A percentile compares a stretch with the other conserved stretches of the same genome.
Evolutionary conservation across 2,113 vertebrate species (phyloP).

Genomic region (Muntiacus muntjak): DNA sequence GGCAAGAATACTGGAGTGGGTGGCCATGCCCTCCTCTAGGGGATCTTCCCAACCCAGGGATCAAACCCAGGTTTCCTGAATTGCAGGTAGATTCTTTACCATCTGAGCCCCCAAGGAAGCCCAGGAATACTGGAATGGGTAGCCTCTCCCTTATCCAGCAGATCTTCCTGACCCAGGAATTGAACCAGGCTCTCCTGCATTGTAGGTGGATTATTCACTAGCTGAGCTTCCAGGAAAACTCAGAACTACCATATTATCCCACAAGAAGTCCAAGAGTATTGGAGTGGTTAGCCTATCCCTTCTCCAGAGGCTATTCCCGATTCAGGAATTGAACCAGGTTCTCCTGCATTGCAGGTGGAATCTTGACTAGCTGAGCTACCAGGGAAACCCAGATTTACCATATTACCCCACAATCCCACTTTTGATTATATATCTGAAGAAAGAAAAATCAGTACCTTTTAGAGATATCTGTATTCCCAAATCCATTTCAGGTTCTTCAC

Average conservation of each 20-base stretch:
- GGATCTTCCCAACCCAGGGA: not conserved
- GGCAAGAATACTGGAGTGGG: not conserved
- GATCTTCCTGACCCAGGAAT: not conserved
- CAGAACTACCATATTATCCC: not conserved
- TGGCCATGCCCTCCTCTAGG: not conserved
- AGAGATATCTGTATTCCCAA: not conserved
- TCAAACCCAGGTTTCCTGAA: fast-evolving
- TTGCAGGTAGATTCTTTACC: not conserved
- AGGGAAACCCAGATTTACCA: not conserved
- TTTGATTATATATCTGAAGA: not conserved
- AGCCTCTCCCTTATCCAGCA: not conserved
- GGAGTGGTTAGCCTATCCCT: not conserved
- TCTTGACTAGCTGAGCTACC: not conserved
- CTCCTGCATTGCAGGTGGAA: not conserved
- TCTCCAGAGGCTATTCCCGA: not conserved
- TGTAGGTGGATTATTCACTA: not conserved
- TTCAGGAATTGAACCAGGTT: fast-evolving
- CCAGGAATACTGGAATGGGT: not conserved
- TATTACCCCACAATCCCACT: not conserved
- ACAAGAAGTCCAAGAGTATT: not conserved
- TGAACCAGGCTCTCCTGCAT: not conserved
- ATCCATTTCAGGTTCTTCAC: not conserved
- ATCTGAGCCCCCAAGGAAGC: not conserved
- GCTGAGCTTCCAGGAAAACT: not conserved
- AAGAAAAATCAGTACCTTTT: not conserved